Conservation (phyloP, 2,113 vertebrate species). For the Spermophilus dauricus region DNA sequence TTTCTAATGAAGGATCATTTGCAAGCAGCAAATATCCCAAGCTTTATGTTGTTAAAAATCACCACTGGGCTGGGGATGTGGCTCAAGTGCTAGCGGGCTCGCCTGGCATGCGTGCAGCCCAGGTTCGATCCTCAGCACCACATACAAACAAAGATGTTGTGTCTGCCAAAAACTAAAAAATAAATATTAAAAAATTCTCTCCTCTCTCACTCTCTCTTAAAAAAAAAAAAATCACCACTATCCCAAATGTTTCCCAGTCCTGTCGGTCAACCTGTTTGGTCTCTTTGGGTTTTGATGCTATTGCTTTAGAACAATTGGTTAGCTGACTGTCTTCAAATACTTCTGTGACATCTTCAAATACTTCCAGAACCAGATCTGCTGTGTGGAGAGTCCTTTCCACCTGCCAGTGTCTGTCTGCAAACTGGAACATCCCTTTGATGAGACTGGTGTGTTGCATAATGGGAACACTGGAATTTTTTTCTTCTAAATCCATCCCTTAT, state of each 20-base stretch:
- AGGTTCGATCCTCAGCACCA: too few relatives aligned
- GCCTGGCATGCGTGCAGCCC: too few relatives aligned
- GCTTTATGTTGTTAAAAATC: too few relatives aligned
- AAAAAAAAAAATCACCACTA: slow-evolving; percentile 88
- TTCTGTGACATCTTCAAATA: too few relatives aligned
- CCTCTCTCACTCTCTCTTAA: too few relatives aligned
- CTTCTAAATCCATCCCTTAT: slow-evolving; percentile 89
- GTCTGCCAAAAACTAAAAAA: too few relatives aligned
- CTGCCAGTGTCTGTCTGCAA: slow-evolving; percentile 89
- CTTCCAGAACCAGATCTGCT: slow-evolving; percentile 95
- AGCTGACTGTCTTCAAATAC: too few relatives aligned
- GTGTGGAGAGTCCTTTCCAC: slow-evolving; percentile 93
- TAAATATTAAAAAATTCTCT: too few relatives aligned
- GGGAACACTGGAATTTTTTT: slow-evolving; percentile 90
- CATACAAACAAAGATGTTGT: too few relatives aligned
- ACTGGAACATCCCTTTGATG: slow-evolving; percentile 90
- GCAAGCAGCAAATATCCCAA: slow-evolving; percentile 80
- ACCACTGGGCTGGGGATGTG: too few relatives aligned
- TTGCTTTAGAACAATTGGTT: slow-evolving; percentile 90
- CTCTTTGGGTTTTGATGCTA: slow-evolving; percentile 93
- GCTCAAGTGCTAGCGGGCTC: too few relatives aligned
- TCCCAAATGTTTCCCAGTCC: slow-evolving; percentile 96
- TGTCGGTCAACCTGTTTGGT: slow-evolving; percentile 95
- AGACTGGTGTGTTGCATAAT: slow-evolving; percentile 90
- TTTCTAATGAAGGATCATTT: slow-evolving; percentile 94